Evolutionary conservation across 2,888 invertebrate species (phyloP).

Genomic region (Eugnorisma glareosa): DNA sequence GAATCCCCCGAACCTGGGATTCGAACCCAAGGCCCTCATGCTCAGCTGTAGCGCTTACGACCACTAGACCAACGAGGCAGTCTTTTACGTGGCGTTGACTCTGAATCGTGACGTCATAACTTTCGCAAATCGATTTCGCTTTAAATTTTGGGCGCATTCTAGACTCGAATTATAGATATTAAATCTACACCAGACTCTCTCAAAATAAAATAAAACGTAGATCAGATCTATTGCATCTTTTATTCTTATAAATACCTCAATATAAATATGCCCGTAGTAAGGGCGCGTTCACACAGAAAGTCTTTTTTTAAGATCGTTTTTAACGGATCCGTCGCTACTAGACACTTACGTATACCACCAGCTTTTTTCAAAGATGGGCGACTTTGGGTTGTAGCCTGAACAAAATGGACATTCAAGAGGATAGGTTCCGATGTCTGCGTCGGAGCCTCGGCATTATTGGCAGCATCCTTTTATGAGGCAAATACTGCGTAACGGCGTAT

Average conservation of each 20-base stretch:
- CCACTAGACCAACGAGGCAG: too few species aligned
- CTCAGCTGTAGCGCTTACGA: too few species aligned
- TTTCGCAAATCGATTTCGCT: too few species aligned
- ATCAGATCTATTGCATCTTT: conserved; percentile 11
- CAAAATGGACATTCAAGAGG: too few species aligned
- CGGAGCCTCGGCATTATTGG: not conserved
- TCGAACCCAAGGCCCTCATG: too few species aligned
- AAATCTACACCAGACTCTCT: not conserved
- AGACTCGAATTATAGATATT: not conserved
- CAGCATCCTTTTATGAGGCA: not conserved
- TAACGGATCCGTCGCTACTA: not conserved
- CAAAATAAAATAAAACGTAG: not conserved
- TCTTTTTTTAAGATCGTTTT: too few species aligned
- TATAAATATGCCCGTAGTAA: conserved; percentile 5
- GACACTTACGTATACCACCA: too few species aligned
- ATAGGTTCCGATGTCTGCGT: not conserved
- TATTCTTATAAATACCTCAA: not conserved
- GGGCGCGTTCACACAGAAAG: not conserved
- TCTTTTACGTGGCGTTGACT: too few species aligned
- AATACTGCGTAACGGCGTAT: too few species aligned
- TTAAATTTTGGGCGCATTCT: not conserved
- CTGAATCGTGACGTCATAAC: too few species aligned
- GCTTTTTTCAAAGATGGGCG: not conserved
- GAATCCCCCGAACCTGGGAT: too few species aligned
- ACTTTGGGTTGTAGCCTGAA: not conserved